Conservation (phyloP, 2,797 vertebrate species). For the Typhlichthys eigenmanni region DNA sequence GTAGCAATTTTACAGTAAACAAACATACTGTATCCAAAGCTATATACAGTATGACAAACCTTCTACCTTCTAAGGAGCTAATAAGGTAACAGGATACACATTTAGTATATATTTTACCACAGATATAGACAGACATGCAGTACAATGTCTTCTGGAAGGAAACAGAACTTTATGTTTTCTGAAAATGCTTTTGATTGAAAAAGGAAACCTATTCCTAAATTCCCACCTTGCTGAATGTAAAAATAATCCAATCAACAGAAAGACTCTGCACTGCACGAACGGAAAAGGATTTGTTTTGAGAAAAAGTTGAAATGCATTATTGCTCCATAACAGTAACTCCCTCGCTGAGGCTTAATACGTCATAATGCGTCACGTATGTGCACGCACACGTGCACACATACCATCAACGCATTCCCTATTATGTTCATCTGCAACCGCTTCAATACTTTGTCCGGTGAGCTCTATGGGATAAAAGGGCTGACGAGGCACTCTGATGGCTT, state of each 20-base stretch:
- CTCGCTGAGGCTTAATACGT: constrained; percentile 18
- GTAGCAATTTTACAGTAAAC: neutral
- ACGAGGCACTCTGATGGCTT: constrained; percentile 39
- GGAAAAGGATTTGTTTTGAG: constrained; percentile 60
- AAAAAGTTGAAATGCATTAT: constrained; percentile 46
- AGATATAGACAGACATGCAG: no score
- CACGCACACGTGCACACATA: constrained; percentile 9
- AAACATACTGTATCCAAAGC: constrained; percentile 11
- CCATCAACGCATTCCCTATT: constrained; percentile 13
- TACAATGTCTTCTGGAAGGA: no score
- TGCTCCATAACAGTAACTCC: constrained; percentile 36
- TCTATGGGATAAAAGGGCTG: constrained; percentile 11
- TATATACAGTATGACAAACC: neutral
- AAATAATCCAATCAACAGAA: neutral
- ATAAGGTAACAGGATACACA: no score
- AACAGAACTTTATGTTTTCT: no score
- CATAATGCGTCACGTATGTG: constrained; percentile 3
- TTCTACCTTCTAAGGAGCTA: no score
- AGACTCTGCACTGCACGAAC: neutral
- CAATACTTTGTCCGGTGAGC: no score
- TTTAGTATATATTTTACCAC: no score
- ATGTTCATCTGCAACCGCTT: constrained; percentile 25
- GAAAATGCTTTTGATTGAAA: no score
- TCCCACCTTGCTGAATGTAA: neutral
- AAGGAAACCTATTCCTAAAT: neutral